Base-by-base conservation (phyloP, 2,888 invertebrate species). In the Tachina lurida region DNA sequence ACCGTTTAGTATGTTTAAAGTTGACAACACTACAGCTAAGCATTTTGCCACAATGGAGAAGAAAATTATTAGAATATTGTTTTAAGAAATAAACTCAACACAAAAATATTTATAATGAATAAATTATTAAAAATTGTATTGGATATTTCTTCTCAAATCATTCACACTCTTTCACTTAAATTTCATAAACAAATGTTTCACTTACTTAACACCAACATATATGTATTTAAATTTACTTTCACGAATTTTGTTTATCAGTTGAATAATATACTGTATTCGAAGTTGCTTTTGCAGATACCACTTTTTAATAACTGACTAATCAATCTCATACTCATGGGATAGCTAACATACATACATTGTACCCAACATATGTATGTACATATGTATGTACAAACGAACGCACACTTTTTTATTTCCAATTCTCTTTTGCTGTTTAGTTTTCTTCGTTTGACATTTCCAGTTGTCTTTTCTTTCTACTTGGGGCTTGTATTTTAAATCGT, bases 271-370 rank as follows among this genome's bases (percentile, higher is more conserved):
- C 9, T 12, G n/a, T 9, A n/a, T 19, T 13, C 19, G 8, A 45
- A 52, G 52, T 47, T 70, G 58, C 62, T 65, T 78, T 82, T 56
- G 47, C 65, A 79, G 60, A 71, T 75, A 65, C 78, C 82, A 75
- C 75, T 78, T 60, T 17, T 79, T 71, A 19, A 49, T 39, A 63
- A 85, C 85, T 85, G 78, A 85, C 75, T 82, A 82, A 76, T 82
- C 70, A 67, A 19, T 15, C 17, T 54, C 63, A 45, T 45, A 19
- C 58, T 19, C n/a, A 47, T 68, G 47, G 43, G 49, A 0, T 19
- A 47, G 76, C 17, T 47, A 12, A 67, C 9, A 60, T 22, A 67
- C 9, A 60, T 22, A 10, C 19, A 41, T 52, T 76, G 19, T 31
- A 31, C 31, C 13, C 15, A 31, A 47, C 47, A 47, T 8, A 47